These are phyloP conservation scores for Drosophila maculinotata DNA, from an alignment of 2,888 invertebrate genomes.

Conservation along the genomic window DNA sequence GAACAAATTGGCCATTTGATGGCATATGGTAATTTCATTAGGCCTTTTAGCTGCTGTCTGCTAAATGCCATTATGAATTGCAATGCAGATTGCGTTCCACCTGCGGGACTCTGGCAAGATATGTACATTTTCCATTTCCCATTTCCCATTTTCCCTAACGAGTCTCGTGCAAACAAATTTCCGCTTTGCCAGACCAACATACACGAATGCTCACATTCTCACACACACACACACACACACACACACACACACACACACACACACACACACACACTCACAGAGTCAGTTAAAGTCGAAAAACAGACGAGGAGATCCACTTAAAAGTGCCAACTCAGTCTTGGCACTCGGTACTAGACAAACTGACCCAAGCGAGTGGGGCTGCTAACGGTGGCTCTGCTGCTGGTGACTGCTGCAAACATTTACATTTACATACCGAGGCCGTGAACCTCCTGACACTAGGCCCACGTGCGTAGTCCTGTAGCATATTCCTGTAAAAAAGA, in stretches of 20 bases:
- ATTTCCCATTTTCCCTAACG: slow-evolving; percentile 68
- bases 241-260: slow-evolving; percentile 23
- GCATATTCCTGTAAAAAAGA: slow-evolving; percentile 19
- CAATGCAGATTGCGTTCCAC: slow-evolving; percentile 40
- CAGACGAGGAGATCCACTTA: slow-evolving; percentile 51
- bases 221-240: slow-evolving; percentile 8
- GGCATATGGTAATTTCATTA: slow-evolving; percentile 68
- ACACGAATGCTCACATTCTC: slow-evolving; percentile 19
- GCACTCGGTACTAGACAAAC: slow-evolving; percentile 27
- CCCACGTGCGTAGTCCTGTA: slow-evolving; percentile 8
- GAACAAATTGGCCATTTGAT: slow-evolving; percentile 40
- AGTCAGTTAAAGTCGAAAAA: slow-evolving; percentile 45
- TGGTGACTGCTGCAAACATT: slow-evolving; percentile 54
- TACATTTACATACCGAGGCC: slow-evolving; percentile 67
- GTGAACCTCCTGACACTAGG: slow-evolving; percentile 49
- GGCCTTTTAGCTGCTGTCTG: slow-evolving; percentile 49
- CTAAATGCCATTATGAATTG: slow-evolving; percentile 49
- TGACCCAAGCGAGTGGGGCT: slow-evolving; percentile 22
- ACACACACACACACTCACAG: slow-evolving; percentile 4
- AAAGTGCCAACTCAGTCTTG: slow-evolving; percentile 57
- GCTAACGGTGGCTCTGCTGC: not conserved
- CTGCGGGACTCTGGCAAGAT: slow-evolving; percentile 33
- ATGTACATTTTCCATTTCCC: slow-evolving; percentile 44
- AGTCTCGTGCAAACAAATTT: slow-evolving; percentile 73
- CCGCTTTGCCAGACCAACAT: slow-evolving; percentile 63